Conservation (phyloP, 2,888 invertebrate species). For the Alloplasta piceator region DNA sequence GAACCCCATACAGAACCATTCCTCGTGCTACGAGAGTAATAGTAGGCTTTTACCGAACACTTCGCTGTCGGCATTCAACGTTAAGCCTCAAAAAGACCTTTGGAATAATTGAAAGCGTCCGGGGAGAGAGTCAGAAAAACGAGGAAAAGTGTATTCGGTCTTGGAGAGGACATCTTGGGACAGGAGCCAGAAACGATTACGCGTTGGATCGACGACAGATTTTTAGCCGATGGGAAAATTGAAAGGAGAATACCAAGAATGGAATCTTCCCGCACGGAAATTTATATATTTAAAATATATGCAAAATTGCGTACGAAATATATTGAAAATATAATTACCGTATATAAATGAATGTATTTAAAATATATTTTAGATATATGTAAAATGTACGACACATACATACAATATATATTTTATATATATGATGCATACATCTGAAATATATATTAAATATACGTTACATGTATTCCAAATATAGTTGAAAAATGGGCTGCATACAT, state of each 20-base stretch:
- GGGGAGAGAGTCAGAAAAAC: background rate
- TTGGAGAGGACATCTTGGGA: slow-evolving; percentile 10
- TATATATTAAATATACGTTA: no score
- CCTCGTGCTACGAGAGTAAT: slow-evolving; percentile 23
- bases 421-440: no score
- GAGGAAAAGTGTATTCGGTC: slow-evolving; percentile 31
- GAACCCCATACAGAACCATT: background rate
- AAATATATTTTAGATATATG: no score
- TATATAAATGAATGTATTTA: no score
- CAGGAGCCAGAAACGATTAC: slow-evolving; percentile 48
- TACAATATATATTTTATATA: no score
- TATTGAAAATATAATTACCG: no score
- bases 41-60: slow-evolving; percentile 31
- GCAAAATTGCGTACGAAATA: no score
- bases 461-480: no score
- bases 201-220: slow-evolving; percentile 33
- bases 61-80: slow-evolving; percentile 3
- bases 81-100: slow-evolving; percentile 30
- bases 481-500: no score
- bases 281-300: no score
- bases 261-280: no score
- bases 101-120: slow-evolving; percentile 57
- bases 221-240: slow-evolving; percentile 11
- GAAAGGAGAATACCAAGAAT: background rate
- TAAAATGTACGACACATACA: no score